Conservation (phyloP, 2,888 invertebrate species). For the Chaetogeoica ovagalla region DNA sequence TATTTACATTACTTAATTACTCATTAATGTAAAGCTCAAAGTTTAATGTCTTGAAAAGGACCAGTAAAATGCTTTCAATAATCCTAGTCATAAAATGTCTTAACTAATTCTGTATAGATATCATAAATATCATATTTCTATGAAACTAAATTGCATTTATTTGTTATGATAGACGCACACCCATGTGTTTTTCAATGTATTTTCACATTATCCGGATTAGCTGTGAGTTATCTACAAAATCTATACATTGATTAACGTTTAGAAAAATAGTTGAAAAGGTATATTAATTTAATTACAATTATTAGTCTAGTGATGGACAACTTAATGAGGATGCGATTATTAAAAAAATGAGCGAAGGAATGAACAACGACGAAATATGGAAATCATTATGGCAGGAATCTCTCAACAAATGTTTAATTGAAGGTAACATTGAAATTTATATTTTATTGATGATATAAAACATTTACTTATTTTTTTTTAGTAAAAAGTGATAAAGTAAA, state of each 20-base stretch:
- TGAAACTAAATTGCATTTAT: neutral
- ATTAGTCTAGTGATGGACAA: constrained; percentile 44
- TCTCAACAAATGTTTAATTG: constrained; percentile 53
- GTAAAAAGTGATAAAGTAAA: constrained; percentile 17
- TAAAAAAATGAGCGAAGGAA: constrained; percentile 49
- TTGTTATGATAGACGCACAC: neutral
- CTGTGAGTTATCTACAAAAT: constrained; percentile 54
- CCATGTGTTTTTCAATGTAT: constrained; percentile 56
- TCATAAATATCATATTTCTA: neutral
- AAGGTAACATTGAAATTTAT: constrained; percentile 38
- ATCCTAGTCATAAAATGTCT: too few relatives aligned
- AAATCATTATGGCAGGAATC: constrained; percentile 31
- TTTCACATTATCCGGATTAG: constrained; percentile 55
- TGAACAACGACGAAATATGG: constrained; percentile 52
- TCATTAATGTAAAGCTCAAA: too few relatives aligned
- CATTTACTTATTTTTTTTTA: neutral
- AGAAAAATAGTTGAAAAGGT: constrained; percentile 21
- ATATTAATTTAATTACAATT: constrained; percentile 42
- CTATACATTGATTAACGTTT: too few relatives aligned
- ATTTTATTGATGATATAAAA: neutral
- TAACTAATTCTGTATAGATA: too few relatives aligned
- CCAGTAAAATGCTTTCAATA: too few relatives aligned
- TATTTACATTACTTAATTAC: too few relatives aligned
- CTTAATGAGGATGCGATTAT: constrained; percentile 49
- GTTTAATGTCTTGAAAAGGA: too few relatives aligned